Evolutionary conservation across 2,888 invertebrate species (phyloP), one percentile per base, ranked within the genome.

Genomic region (Tetheella fluctuosa): DNA sequence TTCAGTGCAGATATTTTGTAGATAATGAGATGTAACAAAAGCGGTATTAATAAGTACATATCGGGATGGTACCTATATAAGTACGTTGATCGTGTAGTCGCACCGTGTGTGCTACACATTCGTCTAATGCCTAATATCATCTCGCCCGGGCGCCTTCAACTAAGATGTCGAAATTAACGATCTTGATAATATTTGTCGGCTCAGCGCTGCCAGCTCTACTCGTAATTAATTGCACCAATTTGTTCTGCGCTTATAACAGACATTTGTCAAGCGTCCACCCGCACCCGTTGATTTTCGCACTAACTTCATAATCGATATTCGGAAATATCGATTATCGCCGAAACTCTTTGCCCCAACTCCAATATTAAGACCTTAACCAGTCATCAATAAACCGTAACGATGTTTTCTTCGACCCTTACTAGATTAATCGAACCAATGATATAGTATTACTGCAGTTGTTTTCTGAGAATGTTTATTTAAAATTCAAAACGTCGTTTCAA

Each of bases 161-260:
- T 86, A 83, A 89, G 89, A 90, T 89, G 88, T 89, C 83, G 86
- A 88, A 90, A 91, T 89, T 90, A 91, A 91, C 91, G 90, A 91
- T 90, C 90, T 90, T 87, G 89, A 92, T 91, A 91, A 92, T 92
- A 91, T 91, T 92, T 93, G 91, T 83, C 88, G 89, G 89, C 88
- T 90, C 87, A 85, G 83, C 86, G 87, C 84, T 85, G 85, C 86
- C 85, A 84, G 84, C 87, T 83, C 86, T 78, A 80, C 86, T 82
- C 75, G 84, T 89, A 87, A 92, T 91, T 91, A 90, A 92, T 93
- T 84, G 88, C 88, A 83, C 84, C 88, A 91, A 91, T 93, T 92
- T 92, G 91, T 93, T 88, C 88, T 79, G 79, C 85, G 88, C 91
- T 92, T 90, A 90, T 90, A 91, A 90, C 89, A 83, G 86, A 81